Conservation (phyloP, 2,888 invertebrate genomes). For the Thereva unica region DNA sequence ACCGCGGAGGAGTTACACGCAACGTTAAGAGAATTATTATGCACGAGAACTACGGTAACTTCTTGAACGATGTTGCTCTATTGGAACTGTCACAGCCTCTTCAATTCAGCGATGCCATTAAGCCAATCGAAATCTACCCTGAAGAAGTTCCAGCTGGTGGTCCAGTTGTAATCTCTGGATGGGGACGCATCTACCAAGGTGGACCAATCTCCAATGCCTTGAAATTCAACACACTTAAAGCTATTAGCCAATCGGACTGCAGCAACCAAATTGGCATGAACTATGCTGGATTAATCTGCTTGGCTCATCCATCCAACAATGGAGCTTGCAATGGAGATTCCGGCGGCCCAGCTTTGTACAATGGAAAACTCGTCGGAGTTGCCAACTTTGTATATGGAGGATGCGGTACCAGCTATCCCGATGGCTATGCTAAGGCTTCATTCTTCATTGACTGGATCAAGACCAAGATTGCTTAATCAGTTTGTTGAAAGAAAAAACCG, state of each 20-base stretch:
- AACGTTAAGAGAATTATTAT: conserved; percentile 27
- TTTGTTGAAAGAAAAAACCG: too few species aligned
- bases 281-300: conserved; percentile 49
- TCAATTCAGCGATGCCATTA: conserved; percentile 23
- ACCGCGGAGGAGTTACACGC: conserved; percentile 3
- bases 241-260: conserved; percentile 47
- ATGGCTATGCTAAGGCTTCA: conserved; percentile 51
- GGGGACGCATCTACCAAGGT: conserved; percentile 34
- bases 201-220: conserved; percentile 46
- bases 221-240: conserved; percentile 47
- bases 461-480: conserved; percentile 35
- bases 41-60: conserved; percentile 39
- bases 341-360: conserved; percentile 52
- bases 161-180: conserved; percentile 39
- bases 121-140: conserved; percentile 32
- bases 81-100: conserved; percentile 32
- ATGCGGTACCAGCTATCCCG: conserved; percentile 49
- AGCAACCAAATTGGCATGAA: conserved; percentile 42
- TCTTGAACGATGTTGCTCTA: conserved; percentile 39
- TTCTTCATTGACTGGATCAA: conserved; percentile 49
- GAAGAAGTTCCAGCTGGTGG: conserved; percentile 26
- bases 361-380: conserved; percentile 50
- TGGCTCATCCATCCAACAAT: conserved; percentile 45
- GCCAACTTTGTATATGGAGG: conserved; percentile 50
- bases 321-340: conserved; percentile 54